These are phyloP conservation scores for Vicugna pacos DNA, from an alignment of 2,113 vertebrate species.

Conservation along the genomic window DNA sequence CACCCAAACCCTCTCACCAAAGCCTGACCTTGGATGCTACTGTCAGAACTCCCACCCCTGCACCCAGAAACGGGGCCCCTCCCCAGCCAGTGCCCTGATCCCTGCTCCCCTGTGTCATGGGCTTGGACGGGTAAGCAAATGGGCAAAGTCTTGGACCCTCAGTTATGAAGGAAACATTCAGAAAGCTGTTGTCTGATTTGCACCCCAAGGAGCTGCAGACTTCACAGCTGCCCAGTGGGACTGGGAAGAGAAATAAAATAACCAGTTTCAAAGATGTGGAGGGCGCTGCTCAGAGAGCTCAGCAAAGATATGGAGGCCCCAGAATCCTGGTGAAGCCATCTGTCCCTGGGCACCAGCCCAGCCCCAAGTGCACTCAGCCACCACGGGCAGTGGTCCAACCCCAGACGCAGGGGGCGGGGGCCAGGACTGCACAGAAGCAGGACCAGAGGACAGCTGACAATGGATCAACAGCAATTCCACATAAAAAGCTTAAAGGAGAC, in stretches of 20 bases:
- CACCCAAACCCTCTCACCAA: background rate
- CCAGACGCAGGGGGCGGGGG: background rate
- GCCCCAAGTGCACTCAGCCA: too few relatives aligned
- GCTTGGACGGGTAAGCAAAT: background rate
- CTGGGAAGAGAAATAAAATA: background rate
- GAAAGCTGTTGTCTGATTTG: background rate
- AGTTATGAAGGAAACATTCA: background rate
- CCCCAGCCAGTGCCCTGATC: background rate
- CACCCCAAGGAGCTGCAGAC: background rate
- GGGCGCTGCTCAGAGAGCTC: background rate
- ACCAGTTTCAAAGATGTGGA: background rate
- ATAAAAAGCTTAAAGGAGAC: background rate
- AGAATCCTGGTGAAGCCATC: background rate
- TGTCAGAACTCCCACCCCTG: background rate
- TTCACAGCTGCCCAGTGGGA: too few relatives aligned
- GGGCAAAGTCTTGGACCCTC: background rate
- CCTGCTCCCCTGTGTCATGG: background rate
- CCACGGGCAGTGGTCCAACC: background rate
- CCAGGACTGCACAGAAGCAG: background rate
- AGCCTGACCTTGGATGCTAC: too few relatives aligned
- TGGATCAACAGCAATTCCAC: background rate
- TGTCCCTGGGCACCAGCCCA: background rate
- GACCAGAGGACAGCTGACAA: background rate
- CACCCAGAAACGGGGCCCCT: background rate
- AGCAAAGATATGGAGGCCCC: background rate